Conservation (phyloP, 2,113 vertebrate genomes). For the Pluvianellus socialis region DNA sequence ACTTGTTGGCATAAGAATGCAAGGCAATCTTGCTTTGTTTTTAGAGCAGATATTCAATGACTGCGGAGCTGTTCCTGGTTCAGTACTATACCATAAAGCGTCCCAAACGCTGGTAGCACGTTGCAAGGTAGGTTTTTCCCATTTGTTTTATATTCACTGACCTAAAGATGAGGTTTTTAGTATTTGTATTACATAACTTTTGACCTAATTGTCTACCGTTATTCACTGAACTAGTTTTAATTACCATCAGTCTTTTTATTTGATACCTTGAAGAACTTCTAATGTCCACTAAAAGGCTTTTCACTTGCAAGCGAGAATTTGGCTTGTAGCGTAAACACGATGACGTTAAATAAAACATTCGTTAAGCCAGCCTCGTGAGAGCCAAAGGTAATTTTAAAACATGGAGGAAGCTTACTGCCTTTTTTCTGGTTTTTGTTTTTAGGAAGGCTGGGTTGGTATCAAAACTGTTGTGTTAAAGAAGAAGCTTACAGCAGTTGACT, state of each 20-base stretch:
- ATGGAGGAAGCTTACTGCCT: not conserved
- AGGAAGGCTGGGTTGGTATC: constrained; percentile 93
- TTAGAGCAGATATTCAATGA: constrained; percentile 54
- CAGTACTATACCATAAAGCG: constrained; percentile 79
- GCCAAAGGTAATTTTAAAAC: not conserved
- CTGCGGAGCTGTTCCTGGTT: constrained; percentile 76
- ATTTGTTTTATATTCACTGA: not conserved
- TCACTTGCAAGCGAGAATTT: not conserved
- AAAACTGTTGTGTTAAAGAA: constrained; percentile 83
- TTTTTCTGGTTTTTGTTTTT: not conserved
- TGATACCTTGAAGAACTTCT: not conserved
- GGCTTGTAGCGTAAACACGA: not conserved
- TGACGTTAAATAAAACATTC: not conserved
- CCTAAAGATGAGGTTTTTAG: not conserved
- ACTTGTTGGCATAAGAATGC: not conserved
- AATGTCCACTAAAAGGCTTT: not conserved
- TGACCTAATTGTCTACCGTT: not conserved
- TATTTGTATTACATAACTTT: not conserved
- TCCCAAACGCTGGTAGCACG: constrained; percentile 79
- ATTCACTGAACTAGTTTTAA: not conserved
- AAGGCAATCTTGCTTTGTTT: not conserved
- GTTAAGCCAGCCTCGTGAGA: not conserved
- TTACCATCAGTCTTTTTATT: not conserved
- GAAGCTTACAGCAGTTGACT: constrained; percentile 87
- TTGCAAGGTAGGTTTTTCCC: constrained; percentile 85